Conservation (phyloP, 2,797 vertebrate genomes). For the Sebastiscus albofasciatus region DNA sequence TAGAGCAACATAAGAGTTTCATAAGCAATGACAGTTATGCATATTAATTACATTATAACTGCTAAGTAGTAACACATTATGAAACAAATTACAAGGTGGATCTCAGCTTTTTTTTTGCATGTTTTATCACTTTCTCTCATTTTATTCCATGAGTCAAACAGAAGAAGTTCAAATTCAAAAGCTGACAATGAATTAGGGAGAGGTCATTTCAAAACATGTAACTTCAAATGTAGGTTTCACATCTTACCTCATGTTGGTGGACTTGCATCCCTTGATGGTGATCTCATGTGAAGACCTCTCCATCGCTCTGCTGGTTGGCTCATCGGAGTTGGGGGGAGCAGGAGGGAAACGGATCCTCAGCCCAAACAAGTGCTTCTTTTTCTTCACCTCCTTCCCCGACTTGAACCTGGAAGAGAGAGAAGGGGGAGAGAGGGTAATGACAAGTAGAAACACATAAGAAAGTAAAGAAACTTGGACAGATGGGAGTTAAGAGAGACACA, state of each 20-base stretch:
- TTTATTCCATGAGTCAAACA: neutral
- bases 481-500: neutral
- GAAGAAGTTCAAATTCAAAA: neutral
- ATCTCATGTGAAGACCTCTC: constrained; percentile 94
- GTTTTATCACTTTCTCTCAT: neutral
- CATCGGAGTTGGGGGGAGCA: constrained; percentile 89
- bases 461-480: neutral
- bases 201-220: neutral
- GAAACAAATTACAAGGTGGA: neutral
- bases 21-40: constrained; percentile 12
- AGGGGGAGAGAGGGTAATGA: neutral
- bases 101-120: neutral
- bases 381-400: constrained; percentile 99
- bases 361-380: constrained; percentile 98
- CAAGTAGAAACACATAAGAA: neutral
- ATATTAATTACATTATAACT: neutral
- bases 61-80: neutral
- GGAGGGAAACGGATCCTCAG: constrained; percentile 96
- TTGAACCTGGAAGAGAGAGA: constrained; percentile 88
- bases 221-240: neutral
- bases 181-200: neutral
- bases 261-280: constrained; percentile 96
- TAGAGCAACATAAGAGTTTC: constrained; percentile 36
- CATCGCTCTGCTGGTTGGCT: constrained; percentile 87
- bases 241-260: constrained; percentile 89